Percentiles rank a stretch among this genome's conserved stretches.
Conservation (phyloP, 2,888 invertebrate species). For the Heliconius charithonia region DNA sequence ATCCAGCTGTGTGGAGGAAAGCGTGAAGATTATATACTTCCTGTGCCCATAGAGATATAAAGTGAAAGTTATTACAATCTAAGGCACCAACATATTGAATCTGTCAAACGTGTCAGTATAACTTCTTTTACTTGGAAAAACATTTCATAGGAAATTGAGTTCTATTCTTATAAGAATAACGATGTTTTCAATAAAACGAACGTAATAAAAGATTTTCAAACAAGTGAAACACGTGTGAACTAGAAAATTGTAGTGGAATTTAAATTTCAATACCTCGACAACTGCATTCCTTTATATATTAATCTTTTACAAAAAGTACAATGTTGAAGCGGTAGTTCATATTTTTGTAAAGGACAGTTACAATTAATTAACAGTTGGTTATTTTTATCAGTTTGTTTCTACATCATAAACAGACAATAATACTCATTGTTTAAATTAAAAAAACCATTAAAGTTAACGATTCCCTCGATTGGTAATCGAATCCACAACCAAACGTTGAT, state of each 20-base stretch:
- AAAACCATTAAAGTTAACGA: too few relatives aligned
- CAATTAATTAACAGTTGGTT: too few relatives aligned
- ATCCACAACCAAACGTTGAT: too few relatives aligned
- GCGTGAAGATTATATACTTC: not conserved
- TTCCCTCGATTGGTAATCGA: too few relatives aligned
- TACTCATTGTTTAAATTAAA: too few relatives aligned
- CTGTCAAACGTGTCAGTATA: conserved; percentile 15
- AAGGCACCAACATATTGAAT: not conserved
- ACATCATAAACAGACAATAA: too few relatives aligned
- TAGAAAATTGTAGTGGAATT: not conserved
- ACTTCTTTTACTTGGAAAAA: not conserved
- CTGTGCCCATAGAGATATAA: not conserved
- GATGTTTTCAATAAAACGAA: not conserved
- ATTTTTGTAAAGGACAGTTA: too few relatives aligned
- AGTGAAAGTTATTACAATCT: not conserved
- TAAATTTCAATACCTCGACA: not conserved
- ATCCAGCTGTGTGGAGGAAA: not conserved
- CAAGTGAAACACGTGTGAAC: not conserved
- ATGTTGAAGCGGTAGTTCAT: not conserved
- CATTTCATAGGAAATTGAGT: not conserved
- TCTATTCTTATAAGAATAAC: not conserved
- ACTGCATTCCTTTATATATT: not conserved
- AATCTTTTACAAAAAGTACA: not conserved
- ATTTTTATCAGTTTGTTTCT: too few relatives aligned
- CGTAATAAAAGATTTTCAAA: not conserved